These are phyloP conservation scores for Melipona beecheii DNA, from an alignment of 2,888 invertebrate species.

Conservation along the genomic window DNA sequence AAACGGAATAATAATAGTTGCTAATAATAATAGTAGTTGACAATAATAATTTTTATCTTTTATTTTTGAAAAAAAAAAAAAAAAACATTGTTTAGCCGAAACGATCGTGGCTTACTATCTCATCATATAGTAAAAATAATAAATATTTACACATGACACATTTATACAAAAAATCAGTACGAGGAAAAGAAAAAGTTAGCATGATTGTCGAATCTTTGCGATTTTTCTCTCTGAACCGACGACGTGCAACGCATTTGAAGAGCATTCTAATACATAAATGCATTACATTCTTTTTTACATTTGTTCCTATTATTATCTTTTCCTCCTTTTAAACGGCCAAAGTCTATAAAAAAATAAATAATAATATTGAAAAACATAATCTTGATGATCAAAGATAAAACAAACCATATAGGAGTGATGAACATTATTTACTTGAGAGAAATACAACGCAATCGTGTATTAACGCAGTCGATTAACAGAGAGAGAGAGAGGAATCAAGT, in stretches of 20 bases:
- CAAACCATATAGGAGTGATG: background rate
- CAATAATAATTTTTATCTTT: background rate
- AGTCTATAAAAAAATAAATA: conserved; percentile 43
- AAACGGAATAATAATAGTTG: background rate
- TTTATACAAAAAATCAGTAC: conserved; percentile 79
- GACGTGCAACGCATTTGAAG: background rate
- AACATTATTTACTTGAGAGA: conserved; percentile 1
- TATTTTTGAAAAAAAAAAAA: background rate
- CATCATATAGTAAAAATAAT: conserved; percentile 79
- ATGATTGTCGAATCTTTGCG: conserved; percentile 78
- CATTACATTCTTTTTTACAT: background rate
- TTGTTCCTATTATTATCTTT: background rate
- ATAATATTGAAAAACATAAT: conserved; percentile 7
- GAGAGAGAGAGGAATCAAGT: conserved; percentile 44
- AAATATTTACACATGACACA: conserved; percentile 81
- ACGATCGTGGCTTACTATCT: conserved; percentile 67
- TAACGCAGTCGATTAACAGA: conserved; percentile 55
- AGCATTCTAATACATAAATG: background rate
- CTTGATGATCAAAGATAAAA: background rate
- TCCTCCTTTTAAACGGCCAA: conserved; percentile 33
- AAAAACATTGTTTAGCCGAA: conserved; percentile 56
- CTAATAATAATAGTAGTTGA: background rate
- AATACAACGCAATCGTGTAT: conserved; percentile 2
- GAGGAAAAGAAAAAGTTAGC: conserved; percentile 77
- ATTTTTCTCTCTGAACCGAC: conserved; percentile 61